phyloP scores from a whole-genome alignment of 2,113 vertebrate genomes.

The Nothobranchius furzeri region DNA sequence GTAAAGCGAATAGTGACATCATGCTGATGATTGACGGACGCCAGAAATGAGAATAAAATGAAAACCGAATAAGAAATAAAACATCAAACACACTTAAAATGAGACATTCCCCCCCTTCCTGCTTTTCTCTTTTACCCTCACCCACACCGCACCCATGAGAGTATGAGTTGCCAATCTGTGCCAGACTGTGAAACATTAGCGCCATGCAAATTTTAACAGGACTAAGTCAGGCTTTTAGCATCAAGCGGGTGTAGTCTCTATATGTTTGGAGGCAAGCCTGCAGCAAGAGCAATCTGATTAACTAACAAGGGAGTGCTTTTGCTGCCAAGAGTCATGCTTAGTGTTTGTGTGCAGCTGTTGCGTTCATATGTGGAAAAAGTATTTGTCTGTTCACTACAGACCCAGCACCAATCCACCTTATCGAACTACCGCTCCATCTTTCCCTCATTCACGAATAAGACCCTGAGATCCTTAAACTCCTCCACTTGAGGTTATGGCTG shows the following conservation, averaged over 20 bases:
- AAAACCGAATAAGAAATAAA: neutral
- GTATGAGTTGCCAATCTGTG: conserved; percentile 65
- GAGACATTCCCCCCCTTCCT: neutral
- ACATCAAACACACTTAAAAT: neutral
- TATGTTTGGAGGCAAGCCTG: conserved; percentile 70
- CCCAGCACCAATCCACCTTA: too few relatives aligned
- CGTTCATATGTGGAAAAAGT: conserved; percentile 12
- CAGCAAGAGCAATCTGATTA: conserved; percentile 72
- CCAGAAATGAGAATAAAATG: neutral
- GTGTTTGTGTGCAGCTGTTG: conserved; percentile 20
- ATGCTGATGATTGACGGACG: too few relatives aligned
- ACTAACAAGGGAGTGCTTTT: conserved; percentile 52
- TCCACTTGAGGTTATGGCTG: too few relatives aligned
- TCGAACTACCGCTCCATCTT: too few relatives aligned
- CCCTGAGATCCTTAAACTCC: too few relatives aligned
- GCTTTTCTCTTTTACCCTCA: neutral
- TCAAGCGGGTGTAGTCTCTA: conserved; percentile 43
- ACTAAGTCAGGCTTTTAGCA: conserved; percentile 80
- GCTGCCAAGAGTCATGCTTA: conserved; percentile 16
- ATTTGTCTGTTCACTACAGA: neutral
- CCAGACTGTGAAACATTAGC: conserved; percentile 71
- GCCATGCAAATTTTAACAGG: conserved; percentile 77
- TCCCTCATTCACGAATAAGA: too few relatives aligned
- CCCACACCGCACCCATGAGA: conserved; percentile 53
- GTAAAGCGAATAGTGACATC: too few relatives aligned